These are phyloP conservation scores for Rhopilema esculentum DNA, from an alignment of 30 jellyfish, hydroid and myxozoan genomes.

Conservation along the genomic window DNA sequence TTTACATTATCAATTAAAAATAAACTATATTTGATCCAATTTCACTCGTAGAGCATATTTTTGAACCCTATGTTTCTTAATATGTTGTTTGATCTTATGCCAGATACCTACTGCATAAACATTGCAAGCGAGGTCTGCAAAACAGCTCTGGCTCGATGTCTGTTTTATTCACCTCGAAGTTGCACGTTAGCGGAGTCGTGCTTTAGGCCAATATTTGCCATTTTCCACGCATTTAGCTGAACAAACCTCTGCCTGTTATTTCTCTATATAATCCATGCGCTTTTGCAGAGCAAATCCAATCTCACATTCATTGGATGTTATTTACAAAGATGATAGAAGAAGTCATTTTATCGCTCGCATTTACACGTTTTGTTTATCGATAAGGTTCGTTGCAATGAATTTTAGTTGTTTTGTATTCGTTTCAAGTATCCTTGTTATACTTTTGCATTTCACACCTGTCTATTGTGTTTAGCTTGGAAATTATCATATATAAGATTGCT, in stretches of 20 bases:
- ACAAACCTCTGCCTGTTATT: neutral
- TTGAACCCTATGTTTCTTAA: no score
- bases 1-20: no score
- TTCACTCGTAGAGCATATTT: no score
- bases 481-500: no score
- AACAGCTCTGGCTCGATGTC: neutral
- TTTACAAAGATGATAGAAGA: neutral
- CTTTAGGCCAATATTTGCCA: neutral
- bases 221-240: neutral
- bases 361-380: neutral
- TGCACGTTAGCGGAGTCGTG: neutral
- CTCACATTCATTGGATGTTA: neutral
- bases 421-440: no score
- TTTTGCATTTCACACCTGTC: no score
- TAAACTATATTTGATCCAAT: no score
- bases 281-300: neutral
- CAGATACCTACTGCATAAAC: no score
- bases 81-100: no score
- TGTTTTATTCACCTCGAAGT: neutral
- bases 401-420: no score
- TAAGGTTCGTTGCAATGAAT: neutral
- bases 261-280: neutral
- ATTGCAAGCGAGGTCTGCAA: no score
- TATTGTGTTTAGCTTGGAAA: no score
- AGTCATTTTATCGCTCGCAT: neutral